Evolutionary conservation across 2,797 vertebrate species (phyloP).

Genomic region (Molossus alvarezi): DNA sequence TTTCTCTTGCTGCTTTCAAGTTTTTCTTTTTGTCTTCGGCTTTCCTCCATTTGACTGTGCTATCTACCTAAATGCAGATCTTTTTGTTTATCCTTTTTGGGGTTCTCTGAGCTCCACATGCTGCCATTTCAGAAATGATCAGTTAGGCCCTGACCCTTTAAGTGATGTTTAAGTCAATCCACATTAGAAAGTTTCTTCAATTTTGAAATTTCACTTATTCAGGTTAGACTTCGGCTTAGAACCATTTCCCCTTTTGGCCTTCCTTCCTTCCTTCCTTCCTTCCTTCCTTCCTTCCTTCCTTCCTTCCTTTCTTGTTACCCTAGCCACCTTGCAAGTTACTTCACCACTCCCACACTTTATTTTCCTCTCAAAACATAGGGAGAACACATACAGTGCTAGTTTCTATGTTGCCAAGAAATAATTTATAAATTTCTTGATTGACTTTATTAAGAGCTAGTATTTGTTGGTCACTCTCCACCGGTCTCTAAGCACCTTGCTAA

Average conservation of each 20-base stretch:
- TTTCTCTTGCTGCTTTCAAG: neutral
- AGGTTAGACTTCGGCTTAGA: conserved; percentile 8
- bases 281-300: no score
- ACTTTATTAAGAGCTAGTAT: conserved; percentile 41
- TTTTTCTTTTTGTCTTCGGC: neutral
- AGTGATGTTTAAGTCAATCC: neutral
- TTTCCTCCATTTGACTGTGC: neutral
- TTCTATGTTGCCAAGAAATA: conserved; percentile 1
- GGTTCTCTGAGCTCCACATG: neutral
- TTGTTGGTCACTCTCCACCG: neutral
- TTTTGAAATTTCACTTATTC: neutral
- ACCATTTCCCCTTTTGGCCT: neutral
- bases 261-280: no score
- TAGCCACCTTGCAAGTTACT: neutral
- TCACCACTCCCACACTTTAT: neutral
- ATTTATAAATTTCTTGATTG: neutral
- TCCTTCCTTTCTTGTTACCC: neutral
- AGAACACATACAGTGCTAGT: neutral
- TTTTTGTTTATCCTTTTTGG: neutral
- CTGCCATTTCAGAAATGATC: conserved; percentile 4
- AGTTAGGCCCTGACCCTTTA: neutral
- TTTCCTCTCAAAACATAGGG: conserved; percentile 28
- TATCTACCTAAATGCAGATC: neutral
- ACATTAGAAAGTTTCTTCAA: neutral
- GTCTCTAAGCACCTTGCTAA: conserved; percentile 2